Base-by-base conservation (phyloP, 2,797 vertebrate species). In the Myripristis jacobus region DNA sequence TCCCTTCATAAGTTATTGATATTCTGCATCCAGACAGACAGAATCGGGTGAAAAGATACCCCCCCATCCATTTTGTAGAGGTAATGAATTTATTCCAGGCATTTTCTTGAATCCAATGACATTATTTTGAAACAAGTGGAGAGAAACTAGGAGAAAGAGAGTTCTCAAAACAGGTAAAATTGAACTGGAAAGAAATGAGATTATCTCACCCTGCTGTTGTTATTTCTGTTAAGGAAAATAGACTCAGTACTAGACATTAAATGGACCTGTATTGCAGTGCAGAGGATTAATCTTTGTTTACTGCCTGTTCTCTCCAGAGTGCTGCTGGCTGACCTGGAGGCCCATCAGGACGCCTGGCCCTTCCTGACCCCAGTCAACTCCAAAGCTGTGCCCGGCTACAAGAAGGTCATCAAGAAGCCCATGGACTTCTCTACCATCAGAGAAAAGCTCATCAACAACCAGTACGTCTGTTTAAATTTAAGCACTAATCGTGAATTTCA, bases 391-490 rank as follows among this genome's bases (percentile, higher is more conserved):
- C 96, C 96, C 70, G 95, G 96, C 76, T 97, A 97, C 89, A 95
- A 93, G 91, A 97, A 96, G 85, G 94, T 97, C 87, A 97, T 97
- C 85, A 96, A 94, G 89, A 96, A 95, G 75, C 96, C 96, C 43
- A 97, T 97, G 96, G 96, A 96, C 89, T 95, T 97, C 87, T 95
- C 95, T 50, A 96, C 95, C 58, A 96, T 97, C 81, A 92, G 94
- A 88, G 95, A 96, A 68, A 97, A 96, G 84, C 93, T 97, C 70
- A 92, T 87, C 86, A 95, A 83, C 89, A 95, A 93, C 92, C 95
- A 94, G 96, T 97, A 93, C 90, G 96, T 95, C 88, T 47, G 16
- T 21, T 53, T 31, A 27, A 41, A 2, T 47, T 47, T n/a, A n/a
- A n/a, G 18, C 11, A 9, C 3, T 19, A 47, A 29, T 9, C 41